Evolutionary conservation across 2,888 invertebrate genomes (phyloP), one percentile per base, ranked within the genome.

Genomic region (Serrognathus titanus): DNA sequence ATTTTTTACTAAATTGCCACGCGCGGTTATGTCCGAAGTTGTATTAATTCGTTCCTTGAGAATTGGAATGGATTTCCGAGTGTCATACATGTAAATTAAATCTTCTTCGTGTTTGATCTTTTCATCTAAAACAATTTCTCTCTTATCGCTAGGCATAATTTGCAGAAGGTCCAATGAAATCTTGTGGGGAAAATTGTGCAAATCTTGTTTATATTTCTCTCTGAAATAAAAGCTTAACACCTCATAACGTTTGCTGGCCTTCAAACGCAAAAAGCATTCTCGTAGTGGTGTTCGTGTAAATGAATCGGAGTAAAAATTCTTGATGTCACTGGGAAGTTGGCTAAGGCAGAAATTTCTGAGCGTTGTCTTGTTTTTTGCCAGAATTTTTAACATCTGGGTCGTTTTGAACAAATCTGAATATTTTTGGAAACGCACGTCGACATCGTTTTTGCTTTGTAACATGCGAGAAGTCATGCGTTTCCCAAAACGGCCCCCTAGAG

Each of bases 1-100:
- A 20, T 13, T 37, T 9, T 1, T n/a, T 13, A 20, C 16, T 37
- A 49, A 41, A 24, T 43, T 16, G 11, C 3, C 11, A 12, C 55
- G 40, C 11, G 13, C 20, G n/a, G 41, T 13, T 3, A 13, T 16
- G 37, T 43, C 48, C 11, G 43, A 49, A 11, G 49, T 39, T 20
- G 41, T 20, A 24, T 55, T 38, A n/a, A 55, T 35, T 8, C 39
- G 36, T 5, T 43, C 9, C 20, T 55, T 55, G 10, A 55, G 31
- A 8, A 45, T 12, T 20, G 55, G 55, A 20, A 55, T 55, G 6
- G 55, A 55, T 24, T 50, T 49, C 9, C 10, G 11, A n/a, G 50
- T 20, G 35, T 9, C 11, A 11, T 37, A 55, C 12, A 49, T 40
- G 11, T 45, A 45, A 10, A 55, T 37, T 10, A 49, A 36, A n/a